Base-by-base conservation (phyloP, 2,797 vertebrate species). In the Propithecus deckenii region DNA sequence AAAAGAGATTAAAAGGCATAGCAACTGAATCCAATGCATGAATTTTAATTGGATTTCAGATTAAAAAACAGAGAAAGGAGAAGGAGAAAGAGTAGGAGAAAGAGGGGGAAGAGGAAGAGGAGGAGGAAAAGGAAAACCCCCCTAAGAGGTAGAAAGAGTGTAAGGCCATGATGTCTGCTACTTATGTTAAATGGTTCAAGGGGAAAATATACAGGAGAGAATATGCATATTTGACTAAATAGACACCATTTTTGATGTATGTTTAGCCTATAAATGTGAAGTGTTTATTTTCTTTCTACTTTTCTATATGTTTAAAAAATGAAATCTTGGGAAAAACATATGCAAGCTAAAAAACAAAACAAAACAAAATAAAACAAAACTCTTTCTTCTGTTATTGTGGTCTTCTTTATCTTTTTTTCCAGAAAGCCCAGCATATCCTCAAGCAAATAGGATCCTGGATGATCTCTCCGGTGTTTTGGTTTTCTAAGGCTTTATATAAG, bases 311-410 rank as follows among this genome's bases (percentile, higher is more conserved):
- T 75, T 87, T 74, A 43, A 38, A 67, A 43, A 63, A 57, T 76
- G 46, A 69, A 91, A 80, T 57, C 12, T 71, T 61, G 30, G 35
- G 30, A 11, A 69, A 94, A 85, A 80, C 14, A 23, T 28, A 84
- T 23, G 32, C 4, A 46, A 86, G 15, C 6, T 30, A 35, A 69
- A 59, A n/a, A 57, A 17, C 0, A 50, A 38, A 75, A 9, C 72
- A 57, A 52, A 3, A 6, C 41, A 41, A 59, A 46, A n/a, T n/a
- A 50, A 20, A 52, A 22, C 35, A 59, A 76, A n/a, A 35, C 3
- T 4, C 41, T 86, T 92, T 71, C 20, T 72, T 88, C 67, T 69
- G 2, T 30, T 78, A 38, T 30, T 5, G 5, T 15, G 12, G 2
- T 30, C 22, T 2, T 61, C 74, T 74, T 83, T 55, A 67, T 55